Evolutionary conservation across 1,140 invertebrate species (phyloP), one percentile per base, ranked within the genome.

Genomic region (Popillia japonica): DNA sequence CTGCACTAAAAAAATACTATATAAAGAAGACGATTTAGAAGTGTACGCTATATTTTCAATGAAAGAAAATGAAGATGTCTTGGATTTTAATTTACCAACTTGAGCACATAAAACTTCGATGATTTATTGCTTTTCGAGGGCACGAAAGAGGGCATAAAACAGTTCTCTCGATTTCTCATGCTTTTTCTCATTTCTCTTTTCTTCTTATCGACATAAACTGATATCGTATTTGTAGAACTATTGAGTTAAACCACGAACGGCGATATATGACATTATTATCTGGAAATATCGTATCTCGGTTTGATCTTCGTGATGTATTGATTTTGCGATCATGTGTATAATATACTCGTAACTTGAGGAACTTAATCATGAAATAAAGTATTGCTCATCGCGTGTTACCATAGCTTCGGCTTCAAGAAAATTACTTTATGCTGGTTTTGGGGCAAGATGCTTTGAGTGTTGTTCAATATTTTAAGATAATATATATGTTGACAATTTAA

Each of bases 231-330:
- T 68, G 61, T 68, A 68, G 61, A 68, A 68, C 20, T 68, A 68
- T 68, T 68, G 61, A 68, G 61, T 68, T 68, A 68, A 68, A 34
- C 61, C 61, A 68, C 61, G 61, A 68, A 22, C 61, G 61, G 27
- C 61, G 61, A 68, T 68, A 68, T 68, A 68, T 68, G 61, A 68
- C 61, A 68, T 68, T 68, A 68, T 68, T 68, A 68, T 68, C 61
- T 68, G 61, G 61, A 68, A 68, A 68, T 68, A 34, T 34, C 22
- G 61, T 68, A 68, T 68, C 61, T 68, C 61, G 61, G 17, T 10
- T 22, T 27, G 61, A 17, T 34, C 61, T 64, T 17, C 22, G 10
- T 7, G 9, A 34, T 22, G 61, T 68, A 68, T 68, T 34, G 61
- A 68, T 68, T 68, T 68, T 68, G 27, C 22, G 61, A 68, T 68